Conservation (phyloP, 2,888 invertebrate species). For the Rhagonycha lutea region DNA sequence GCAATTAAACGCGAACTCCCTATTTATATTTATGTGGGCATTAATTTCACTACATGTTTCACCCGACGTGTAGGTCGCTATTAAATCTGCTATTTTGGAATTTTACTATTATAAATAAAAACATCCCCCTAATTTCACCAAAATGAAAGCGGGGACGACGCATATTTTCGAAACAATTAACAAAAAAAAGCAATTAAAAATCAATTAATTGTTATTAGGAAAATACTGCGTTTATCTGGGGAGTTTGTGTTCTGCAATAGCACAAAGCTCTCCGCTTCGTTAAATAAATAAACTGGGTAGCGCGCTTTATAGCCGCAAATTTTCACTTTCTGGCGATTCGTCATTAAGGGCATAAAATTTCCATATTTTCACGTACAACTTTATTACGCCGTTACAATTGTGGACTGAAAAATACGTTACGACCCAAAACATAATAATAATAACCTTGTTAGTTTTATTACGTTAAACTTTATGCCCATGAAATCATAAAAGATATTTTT, state of each 20-base stretch:
- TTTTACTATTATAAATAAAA: slow-evolving; percentile 27
- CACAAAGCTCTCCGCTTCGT: slow-evolving; percentile 19
- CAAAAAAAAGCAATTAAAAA: not conserved
- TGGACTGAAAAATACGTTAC: slow-evolving; percentile 11
- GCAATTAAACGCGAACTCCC: slow-evolving; percentile 45
- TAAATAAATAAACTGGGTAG: slow-evolving; percentile 4
- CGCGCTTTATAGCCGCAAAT: slow-evolving; percentile 13
- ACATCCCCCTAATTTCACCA: not conserved
- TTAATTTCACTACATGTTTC: slow-evolving; percentile 28
- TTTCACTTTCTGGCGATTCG: slow-evolving; percentile 20
- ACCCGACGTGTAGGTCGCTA: slow-evolving; percentile 12
- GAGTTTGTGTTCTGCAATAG: slow-evolving; percentile 6
- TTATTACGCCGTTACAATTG: slow-evolving; percentile 23
- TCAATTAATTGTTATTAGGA: not conserved
- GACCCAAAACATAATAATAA: slow-evolving; percentile 5
- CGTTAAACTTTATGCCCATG: slow-evolving; percentile 19
- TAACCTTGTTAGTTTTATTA: slow-evolving; percentile 29
- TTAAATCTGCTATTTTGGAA: slow-evolving; percentile 22
- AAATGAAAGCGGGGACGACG: not conserved
- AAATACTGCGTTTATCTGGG: not conserved
- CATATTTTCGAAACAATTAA: not conserved
- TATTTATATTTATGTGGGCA: slow-evolving; percentile 34
- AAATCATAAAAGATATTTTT: slow-evolving; percentile 26
- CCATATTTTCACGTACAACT: slow-evolving; percentile 25
- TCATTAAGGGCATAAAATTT: slow-evolving; percentile 22